Evolutionary conservation across 2,113 vertebrate species (phyloP), one percentile per base, ranked within the genome.

Genomic region (Argyrosomus japonicus): DNA sequence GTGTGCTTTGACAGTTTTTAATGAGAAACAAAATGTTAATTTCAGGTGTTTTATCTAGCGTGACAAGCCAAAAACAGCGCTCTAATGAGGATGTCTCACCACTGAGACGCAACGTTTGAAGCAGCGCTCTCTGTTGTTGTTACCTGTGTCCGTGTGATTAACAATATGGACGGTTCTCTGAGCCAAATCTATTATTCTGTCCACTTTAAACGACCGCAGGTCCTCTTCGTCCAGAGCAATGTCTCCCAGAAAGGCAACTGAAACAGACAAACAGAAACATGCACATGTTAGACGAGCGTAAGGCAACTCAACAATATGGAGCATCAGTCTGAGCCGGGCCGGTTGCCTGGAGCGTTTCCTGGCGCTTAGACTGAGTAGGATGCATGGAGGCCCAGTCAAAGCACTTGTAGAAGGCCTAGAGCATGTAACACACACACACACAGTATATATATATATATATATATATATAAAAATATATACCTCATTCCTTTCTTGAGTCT

Each of bases 151-250:
- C 7, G 94, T 94, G 80, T 82, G 89, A 81, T 95, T 95, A 36
- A 95, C 47, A 54, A 48, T 89, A 14, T 87, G 91, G 79, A 95
- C 57, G 0, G 95, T 95, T 70, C 68, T 95, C 18, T 88, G 95
- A 6, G 95, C 93, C 89, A 97, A 82, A 85, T 96, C 94, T 12
- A 95, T 93, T 81, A 97, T 95, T 56, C 95, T 93, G 68, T 97
- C 96, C 88, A 97, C 96, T 93, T 94, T 97, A 91, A 99, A 98
- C 54, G 90, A 92, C 47, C 53, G 94, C 90, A 99, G 84, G 75
- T 99, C 98, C 85, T 98, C 97, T 83, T 99, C 97, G 0, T 99
- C 98, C 93, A 99, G 95, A 57, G 98, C 98, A 17, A 99, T 98
- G 94, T 99, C 98, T 71, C 98, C 98, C 85, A 97, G 95, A 94